Evolutionary conservation across 1,140 invertebrate species (phyloP), one percentile per base, ranked within the genome.

Genomic region (Brachionus rotundiformis): DNA sequence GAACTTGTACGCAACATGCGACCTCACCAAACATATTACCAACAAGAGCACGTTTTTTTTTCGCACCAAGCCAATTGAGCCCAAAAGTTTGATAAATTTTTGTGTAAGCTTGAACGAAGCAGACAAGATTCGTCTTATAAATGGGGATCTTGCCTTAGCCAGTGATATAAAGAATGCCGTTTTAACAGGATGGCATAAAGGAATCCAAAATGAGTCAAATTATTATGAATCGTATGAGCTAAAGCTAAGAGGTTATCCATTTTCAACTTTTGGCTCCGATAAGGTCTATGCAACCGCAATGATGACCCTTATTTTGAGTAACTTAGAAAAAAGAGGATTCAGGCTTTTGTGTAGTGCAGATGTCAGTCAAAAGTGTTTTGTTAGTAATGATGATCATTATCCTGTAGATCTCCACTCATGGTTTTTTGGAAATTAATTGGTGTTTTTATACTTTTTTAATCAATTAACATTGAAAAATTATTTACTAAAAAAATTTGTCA

Each of bases 401-500:
- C 68, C 68, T 8, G 1, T 41, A 6, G 36, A 73, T 73, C 44
- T 73, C 3, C 36, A 73, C 44, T 29, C 68, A 11, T 73, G 39
- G 68, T 73, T 73, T 73, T 73, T 44, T 44, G 68, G 44, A 41
- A 73, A 73, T 25, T 73, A 65, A n/a, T n/a, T n/a, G n/a, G n/a
- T n/a, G n/a, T n/a, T n/a, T n/a, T n/a, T n/a, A n/a, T n/a, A n/a
- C n/a, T n/a, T n/a, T n/a, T n/a, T n/a, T n/a, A n/a, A n/a, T n/a
- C n/a, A n/a, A n/a, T n/a, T n/a, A n/a, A n/a, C n/a, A n/a, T n/a
- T n/a, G n/a, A n/a, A n/a, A n/a, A n/a, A n/a, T n/a, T n/a, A n/a
- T n/a, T n/a, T n/a, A n/a, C n/a, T n/a, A n/a, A n/a, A n/a, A n/a
- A n/a, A n/a, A n/a, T n/a, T n/a, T n/a, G n/a, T n/a, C n/a, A n/a